Base-by-base conservation (phyloP, 2,888 invertebrate species). In the Xestia sexstrigata region DNA sequence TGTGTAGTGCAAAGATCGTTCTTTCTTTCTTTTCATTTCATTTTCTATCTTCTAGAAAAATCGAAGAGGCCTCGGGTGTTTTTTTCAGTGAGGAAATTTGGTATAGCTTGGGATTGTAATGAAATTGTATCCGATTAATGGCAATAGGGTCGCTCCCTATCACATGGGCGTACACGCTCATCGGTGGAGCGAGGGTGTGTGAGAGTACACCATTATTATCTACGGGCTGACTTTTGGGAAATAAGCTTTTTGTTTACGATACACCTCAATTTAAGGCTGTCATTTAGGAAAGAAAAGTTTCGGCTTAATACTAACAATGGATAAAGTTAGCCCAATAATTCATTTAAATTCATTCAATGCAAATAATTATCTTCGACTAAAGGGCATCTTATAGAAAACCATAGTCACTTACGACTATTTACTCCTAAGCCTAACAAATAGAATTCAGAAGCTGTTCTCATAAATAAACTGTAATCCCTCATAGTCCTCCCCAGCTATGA, bases 381-480 rank as follows among this genome's bases (percentile, higher is more conserved):
- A 45, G 13, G 17, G 7, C 1, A 45, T 77, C 1, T 1, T 15
- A 13, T 9, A 6, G 0, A 39, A 23, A 63, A 45, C 23, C 13
- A 52, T 17, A 9, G n/a, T 0, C 26, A n/a, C 60, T 45, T 67
- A 52, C 30, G 39, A 39, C 58, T 23, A 17, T 65, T 30, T 26
- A 58, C 70, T 77, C 45, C 63, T 63, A 70, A 79, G 52, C 66
- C 47, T 70, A 75, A 79, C 52, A 81, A 84, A 83, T 81, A 81
- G 17, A 84, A 84, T 81, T 77, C 70, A 74, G 71, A 70, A 82
- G 82, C 49, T 87, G 72, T 74, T 73, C 73, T 70, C 84, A 81
- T 86, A 85, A 87, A 85, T 88, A 83, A 87, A 79, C 75, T 77
- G 69, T 83, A 86, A 86, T 85, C 81, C 82, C 69, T 78, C 78